Evolutionary conservation across 92 coral and sea anemone genomes (phyloP), one percentile per base, ranked within the genome.

Genomic region (Epizoanthus rinbou): DNA sequence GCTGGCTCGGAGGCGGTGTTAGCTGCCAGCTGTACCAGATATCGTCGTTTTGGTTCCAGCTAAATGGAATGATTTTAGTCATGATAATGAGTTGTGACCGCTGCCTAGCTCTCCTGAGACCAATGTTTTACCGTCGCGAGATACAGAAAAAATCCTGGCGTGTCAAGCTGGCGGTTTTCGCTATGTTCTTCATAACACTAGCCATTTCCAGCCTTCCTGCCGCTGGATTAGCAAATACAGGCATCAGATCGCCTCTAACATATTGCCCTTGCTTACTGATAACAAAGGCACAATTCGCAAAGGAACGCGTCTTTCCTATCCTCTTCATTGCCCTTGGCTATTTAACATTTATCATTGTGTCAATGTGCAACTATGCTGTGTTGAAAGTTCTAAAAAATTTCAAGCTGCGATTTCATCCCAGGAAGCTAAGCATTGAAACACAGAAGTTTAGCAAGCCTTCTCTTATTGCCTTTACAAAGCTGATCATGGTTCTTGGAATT

Each of bases 11-110:
- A 14, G 79, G 80, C 5, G 73, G 79, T 24, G 53, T 68, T n/a
- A 82, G 89, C 69, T 91, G 94, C 64, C 65, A 81, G 84, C 82
- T 91, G 11, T 91, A 87, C 60, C 91, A 91, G 87, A 86, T 85
- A 5, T 80, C 91, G 14, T 80, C 86, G 10, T 72, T 91, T n/a
- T 91, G 91, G 89, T 91, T 87, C 69, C 94, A 87, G 67, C 67
- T 91, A 23, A 87, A 88, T 62, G 91, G 86, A 14, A 91, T 91
- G 94, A 47, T 91, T 24, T 57, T 91, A 14, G 94, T 91, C 2
- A 87, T 89, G 18, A 73, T 56, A n/a, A 91, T 91, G 94, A 84
- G 89, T 57, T 74, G 83, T 56, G 94, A 91, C 43, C 94, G 94
- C 54, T 91, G 57, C 74, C 80, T 91, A 18, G 89, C 91, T 21